A percentile compares a stretch with the other conserved stretches of the same genome.
These are phyloP conservation scores for Lycocerus yunnanus DNA, from an alignment of 2,888 invertebrate species.

Conservation along the genomic window DNA sequence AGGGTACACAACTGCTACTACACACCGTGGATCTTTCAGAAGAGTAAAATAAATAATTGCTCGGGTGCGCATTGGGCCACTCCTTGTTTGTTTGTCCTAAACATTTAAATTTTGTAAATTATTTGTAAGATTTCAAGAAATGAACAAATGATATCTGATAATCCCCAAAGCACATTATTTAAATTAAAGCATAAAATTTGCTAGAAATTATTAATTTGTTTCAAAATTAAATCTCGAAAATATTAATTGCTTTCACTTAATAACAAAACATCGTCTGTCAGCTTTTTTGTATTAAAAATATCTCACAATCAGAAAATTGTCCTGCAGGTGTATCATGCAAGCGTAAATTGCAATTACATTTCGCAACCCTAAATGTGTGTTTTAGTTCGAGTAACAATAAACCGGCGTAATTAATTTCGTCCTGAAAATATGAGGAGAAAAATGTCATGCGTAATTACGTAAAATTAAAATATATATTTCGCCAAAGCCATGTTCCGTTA, in stretches of 20 bases:
- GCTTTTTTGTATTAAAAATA: not conserved
- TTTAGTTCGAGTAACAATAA: not conserved
- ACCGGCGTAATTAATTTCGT: not conserved
- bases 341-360: not conserved
- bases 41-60: not conserved
- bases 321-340: not conserved
- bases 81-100: not conserved
- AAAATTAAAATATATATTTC: not conserved
- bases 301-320: not conserved
- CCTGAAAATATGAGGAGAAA: not conserved
- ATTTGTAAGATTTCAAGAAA: not conserved
- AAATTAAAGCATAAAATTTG: not conserved
- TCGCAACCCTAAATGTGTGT: not conserved
- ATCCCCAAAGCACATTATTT: not conserved
- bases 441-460: not conserved
- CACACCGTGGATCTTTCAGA: not conserved
- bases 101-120: not conserved
- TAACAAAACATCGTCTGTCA: not conserved
- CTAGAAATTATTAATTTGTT: not conserved
- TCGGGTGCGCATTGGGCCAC: not conserved
- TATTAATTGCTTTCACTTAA: not conserved
- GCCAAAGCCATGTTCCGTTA: not conserved
- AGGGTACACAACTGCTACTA: not conserved
- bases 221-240: not conserved
- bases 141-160: not conserved